phyloP scores from a whole-genome alignment of 2,797 vertebrate species.

The Sebastes nivosus region DNA sequence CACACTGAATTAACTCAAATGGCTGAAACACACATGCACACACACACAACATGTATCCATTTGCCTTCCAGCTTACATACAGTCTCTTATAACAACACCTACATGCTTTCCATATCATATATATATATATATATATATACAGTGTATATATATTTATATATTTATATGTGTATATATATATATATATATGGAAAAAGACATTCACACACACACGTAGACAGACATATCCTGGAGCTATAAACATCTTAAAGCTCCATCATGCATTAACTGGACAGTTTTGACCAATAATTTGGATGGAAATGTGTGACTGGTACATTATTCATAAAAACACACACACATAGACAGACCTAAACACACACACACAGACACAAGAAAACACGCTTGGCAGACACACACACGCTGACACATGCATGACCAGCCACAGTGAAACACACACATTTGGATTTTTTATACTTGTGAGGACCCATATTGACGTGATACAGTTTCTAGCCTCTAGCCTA shows the following conservation, averaged over 20 bases:
- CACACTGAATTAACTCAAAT: conserved; percentile 23
- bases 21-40: neutral
- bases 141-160: too few relatives aligned
- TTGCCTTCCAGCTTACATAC: neutral
- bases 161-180: too few relatives aligned
- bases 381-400: neutral
- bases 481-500: rapidly evolving
- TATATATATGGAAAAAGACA: neutral
- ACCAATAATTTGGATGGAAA: neutral
- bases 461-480: neutral
- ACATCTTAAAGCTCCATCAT: neutral
- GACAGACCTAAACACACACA: neutral
- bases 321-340: neutral
- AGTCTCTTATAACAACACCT: neutral
- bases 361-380: neutral
- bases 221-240: neutral
- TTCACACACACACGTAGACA: neutral
- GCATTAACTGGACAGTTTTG: neutral
- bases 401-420: neutral
- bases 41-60: neutral
- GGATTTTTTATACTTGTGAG: neutral
- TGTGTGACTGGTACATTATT: neutral
- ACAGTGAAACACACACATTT: neutral
- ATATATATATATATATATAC: too few relatives aligned
- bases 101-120: neutral